phyloP scores from a whole-genome alignment of 35 echinoderm and acorn worm genomes.

The Lytechinus pictus region DNA sequence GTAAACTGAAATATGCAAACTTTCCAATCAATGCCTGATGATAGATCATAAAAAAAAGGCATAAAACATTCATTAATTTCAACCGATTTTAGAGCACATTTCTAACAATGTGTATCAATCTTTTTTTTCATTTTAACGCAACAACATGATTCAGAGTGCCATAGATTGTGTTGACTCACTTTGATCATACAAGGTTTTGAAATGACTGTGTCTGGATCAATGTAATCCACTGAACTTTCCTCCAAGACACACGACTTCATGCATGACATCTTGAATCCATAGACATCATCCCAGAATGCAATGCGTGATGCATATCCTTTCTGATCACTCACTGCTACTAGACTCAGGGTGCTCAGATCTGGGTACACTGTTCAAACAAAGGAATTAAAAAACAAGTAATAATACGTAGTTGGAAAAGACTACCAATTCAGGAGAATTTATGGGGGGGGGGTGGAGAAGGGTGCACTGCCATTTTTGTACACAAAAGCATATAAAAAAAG shows the following conservation, averaged over 20 bases:
- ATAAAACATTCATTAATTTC: not conserved
- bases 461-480: no score
- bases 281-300: conserved; percentile 96
- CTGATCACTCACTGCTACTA: conserved; percentile 86
- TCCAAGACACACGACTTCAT: conserved; percentile 95
- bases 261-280: conserved; percentile 99
- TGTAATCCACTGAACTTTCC: conserved; percentile 75
- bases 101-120: not conserved
- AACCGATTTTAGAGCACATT: not conserved
- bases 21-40: not conserved
- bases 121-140: not conserved
- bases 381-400: not conserved
- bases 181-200: conserved; percentile 81
- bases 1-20: no score
- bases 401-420: no score
- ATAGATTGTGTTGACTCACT: conserved; percentile 45
- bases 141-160: not conserved
- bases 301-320: conserved; percentile 62
- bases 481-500: no score
- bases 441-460: no score
- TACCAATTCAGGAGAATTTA: no score
- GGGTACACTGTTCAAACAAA: conserved; percentile 80
- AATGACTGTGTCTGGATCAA: conserved; percentile 76
- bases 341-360: conserved; percentile 82
- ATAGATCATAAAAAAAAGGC: not conserved